Conservation (phyloP, 1,140 invertebrate genomes). For the Dinoponera quadriceps region DNA sequence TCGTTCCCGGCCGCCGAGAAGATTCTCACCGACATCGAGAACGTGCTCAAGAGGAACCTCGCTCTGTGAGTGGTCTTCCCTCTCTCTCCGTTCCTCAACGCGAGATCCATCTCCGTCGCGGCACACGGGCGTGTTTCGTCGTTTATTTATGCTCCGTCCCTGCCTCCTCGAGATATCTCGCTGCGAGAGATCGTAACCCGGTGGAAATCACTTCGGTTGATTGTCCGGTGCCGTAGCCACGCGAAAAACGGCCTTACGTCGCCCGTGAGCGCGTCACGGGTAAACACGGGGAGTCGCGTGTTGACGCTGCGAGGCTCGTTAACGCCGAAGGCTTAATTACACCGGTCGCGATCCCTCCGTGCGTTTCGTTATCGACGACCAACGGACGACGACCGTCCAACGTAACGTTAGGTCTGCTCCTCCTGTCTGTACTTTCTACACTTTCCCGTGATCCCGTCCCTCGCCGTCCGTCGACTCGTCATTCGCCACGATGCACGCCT, state of each 20-base stretch:
- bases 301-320: too few species aligned
- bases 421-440: neutral
- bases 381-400: too few species aligned
- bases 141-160: neutral
- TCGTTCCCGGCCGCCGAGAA: slow-evolving; percentile 89
- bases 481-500: too few species aligned
- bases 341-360: neutral
- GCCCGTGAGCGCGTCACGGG: neutral
- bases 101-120: too few species aligned
- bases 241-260: slow-evolving; percentile 3
- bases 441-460: neutral
- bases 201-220: neutral
- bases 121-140: neutral
- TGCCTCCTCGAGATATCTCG: neutral
- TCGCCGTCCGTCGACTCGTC: too few species aligned
- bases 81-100: neutral
- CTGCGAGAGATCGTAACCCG: neutral
- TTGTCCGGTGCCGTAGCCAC: neutral
- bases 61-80: slow-evolving; percentile 88
- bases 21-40: slow-evolving; percentile 91
- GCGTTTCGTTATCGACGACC: neutral
- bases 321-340: too few species aligned
- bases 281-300: too few species aligned
- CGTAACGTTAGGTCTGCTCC: neutral
- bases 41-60: slow-evolving; percentile 90